A percentile compares a stretch with the other conserved stretches of the same genome.
Evolutionary conservation across 1,140 invertebrate genomes (phyloP).

Genomic region (Lutraria rhynchaena): DNA sequence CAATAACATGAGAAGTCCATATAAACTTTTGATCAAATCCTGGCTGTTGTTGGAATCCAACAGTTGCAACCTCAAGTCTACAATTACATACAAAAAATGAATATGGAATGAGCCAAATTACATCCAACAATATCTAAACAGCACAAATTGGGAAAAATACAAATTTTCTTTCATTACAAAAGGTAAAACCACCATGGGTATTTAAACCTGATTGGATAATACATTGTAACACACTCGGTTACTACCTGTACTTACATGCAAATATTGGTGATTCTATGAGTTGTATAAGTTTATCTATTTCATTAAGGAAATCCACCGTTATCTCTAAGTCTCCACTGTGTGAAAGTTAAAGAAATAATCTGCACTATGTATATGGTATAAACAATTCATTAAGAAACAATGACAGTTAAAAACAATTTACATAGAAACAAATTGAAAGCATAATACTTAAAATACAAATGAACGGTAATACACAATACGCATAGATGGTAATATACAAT

Average conservation of each 20-base stretch:
- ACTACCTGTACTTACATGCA: constrained; percentile 94
- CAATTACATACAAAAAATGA: constrained; percentile 62
- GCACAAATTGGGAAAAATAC: neutral
- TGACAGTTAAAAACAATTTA: too few species aligned
- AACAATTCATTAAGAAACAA: too few species aligned
- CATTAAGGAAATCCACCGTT: constrained; percentile 96
- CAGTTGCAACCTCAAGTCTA: constrained; percentile 95
- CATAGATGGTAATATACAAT: too few species aligned
- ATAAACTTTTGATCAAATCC: constrained; percentile 93
- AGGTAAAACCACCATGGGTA: neutral
- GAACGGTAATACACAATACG: too few species aligned
- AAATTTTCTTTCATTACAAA: neutral
- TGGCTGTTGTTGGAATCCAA: constrained; percentile 91
- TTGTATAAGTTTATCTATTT: constrained; percentile 98
- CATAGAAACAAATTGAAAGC: too few species aligned
- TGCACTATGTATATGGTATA: too few species aligned
- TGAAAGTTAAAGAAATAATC: too few species aligned
- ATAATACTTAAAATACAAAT: too few species aligned
- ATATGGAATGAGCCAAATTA: too few species aligned
- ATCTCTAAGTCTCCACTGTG: constrained; percentile 95
- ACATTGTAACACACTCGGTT: too few species aligned
- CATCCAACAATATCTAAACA: neutral
- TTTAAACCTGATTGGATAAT: too few species aligned
- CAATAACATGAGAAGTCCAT: constrained; percentile 98
- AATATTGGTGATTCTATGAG: constrained; percentile 99